phyloP scores from a whole-genome alignment of 2,888 invertebrate species.

The Aricia artaxerxes region DNA sequence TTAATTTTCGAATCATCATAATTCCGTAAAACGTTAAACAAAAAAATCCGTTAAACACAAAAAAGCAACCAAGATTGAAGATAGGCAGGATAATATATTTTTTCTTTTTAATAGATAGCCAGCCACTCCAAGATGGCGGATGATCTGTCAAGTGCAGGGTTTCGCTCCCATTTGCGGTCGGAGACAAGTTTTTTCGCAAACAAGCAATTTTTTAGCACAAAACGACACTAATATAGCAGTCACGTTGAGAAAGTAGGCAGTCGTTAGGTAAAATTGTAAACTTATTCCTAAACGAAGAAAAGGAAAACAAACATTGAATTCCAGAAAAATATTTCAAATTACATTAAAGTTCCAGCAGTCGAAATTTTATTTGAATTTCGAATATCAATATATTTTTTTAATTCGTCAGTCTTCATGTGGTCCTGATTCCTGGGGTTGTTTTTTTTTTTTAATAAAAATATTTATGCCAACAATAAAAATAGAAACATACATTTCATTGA shows the following conservation, averaged over 20 bases:
- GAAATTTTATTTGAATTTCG: background rate
- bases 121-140: conserved; percentile 40
- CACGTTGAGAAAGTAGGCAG: background rate
- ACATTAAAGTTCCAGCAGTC: no score
- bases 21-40: no score
- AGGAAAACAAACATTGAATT: background rate
- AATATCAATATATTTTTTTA: background rate
- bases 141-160: conserved; percentile 42
- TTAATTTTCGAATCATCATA: no score
- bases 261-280: background rate
- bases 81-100: background rate
- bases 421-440: no score
- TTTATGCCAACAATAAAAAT: background rate
- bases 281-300: background rate
- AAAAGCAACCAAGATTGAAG: background rate
- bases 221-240: conserved; percentile 36
- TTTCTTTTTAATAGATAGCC: conserved; percentile 11
- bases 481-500: background rate
- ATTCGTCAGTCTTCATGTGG: background rate
- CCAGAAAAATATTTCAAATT: no score
- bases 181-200: conserved; percentile 39
- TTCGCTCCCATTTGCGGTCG: conserved; percentile 40
- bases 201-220: conserved; percentile 38
- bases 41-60: background rate
- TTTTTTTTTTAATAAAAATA: background rate